Evolutionary conservation across 2,888 invertebrate species (phyloP), one percentile per base, ranked within the genome.

Genomic region (Drosophila differens): DNA sequence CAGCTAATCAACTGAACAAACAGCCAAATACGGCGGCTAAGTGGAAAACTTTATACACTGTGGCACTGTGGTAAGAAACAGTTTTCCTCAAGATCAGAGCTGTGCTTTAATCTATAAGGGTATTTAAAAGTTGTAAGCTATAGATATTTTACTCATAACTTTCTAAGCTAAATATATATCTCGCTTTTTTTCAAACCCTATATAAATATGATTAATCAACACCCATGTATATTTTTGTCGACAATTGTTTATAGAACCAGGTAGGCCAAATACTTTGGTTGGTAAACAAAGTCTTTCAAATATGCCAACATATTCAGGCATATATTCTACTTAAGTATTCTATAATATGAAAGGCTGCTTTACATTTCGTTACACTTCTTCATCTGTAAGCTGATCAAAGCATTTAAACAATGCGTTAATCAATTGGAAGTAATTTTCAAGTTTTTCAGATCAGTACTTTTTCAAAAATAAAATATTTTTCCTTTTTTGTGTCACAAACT

Each of bases 1-100:
- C 70, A 62, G 52, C 57, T 65, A 81, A 79, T 79, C 81, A 81
- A 54, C 76, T 71, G 62, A 78, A 75, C 63, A 75, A 71, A 68
- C 58, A 32, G 61, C 64, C 63, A 67, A 39, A 64, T 75, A 30
- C 57, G 76, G 30, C 49, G 47, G 52, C 52, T 57, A 76, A 81
- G 52, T 55, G 59, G 65, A 65, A 67, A 69, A 72, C 58, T 70
- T 68, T 25, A 28, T 19, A n/a, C 30, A 19, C 32, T 58, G 41
- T 32, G 41, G 52, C 32, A 70, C 76, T n/a, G 47, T 70, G 60
- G 69, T 32, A 33, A 14, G 39, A 62, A 41, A 54, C n/a, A 32
- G 0, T 6, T 37, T 4, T 35, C 28, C 25, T 19, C 9, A 39
- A 52, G 4, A 25, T 4, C 10, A 4, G 5, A 25, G n/a, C 12